phyloP scores from a whole-genome alignment of 2,888 invertebrate genomes.

The Cataglyphis albicans region DNA sequence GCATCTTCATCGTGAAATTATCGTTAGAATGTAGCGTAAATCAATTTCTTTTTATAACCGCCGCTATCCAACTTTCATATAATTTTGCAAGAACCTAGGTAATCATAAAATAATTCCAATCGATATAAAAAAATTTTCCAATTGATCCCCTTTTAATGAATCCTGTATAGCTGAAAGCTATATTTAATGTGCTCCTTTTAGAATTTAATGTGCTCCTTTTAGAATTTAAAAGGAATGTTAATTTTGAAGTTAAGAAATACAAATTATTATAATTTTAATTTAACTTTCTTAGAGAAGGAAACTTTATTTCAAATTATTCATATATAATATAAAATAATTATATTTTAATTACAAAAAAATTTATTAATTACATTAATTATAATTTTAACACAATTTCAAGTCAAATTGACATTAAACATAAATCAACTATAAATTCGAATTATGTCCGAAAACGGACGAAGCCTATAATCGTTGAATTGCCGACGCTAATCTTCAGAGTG shows the following conservation, averaged over 20 bases:
- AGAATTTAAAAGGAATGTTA: neutral
- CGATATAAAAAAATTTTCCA: neutral
- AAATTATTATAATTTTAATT: neutral
- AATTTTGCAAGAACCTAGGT: neutral
- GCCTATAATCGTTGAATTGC: conserved; percentile 65
- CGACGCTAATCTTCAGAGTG: conserved; percentile 70
- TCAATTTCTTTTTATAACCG: neutral
- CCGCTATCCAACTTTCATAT: neutral
- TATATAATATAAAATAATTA: neutral
- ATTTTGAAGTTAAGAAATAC: neutral
- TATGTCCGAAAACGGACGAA: conserved; percentile 61
- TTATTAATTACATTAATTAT: neutral
- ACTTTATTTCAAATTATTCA: neutral
- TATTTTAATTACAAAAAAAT: neutral
- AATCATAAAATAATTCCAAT: neutral
- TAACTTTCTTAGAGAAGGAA: neutral
- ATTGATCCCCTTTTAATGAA: neutral
- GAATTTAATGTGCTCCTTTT: neutral
- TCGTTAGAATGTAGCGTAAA: conserved; percentile 3
- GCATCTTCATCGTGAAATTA: conserved; percentile 23
- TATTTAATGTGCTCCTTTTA: neutral
- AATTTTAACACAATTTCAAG: conserved; percentile 8
- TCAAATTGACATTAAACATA: conserved; percentile 33
- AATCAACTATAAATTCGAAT: conserved; percentile 63
- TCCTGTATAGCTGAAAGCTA: neutral